A percentile compares a stretch with the other conserved stretches of the same genome.
These are phyloP conservation scores for Leptarthrus brevirostris DNA, from an alignment of 2,888 invertebrate species.

Conservation along the genomic window DNA sequence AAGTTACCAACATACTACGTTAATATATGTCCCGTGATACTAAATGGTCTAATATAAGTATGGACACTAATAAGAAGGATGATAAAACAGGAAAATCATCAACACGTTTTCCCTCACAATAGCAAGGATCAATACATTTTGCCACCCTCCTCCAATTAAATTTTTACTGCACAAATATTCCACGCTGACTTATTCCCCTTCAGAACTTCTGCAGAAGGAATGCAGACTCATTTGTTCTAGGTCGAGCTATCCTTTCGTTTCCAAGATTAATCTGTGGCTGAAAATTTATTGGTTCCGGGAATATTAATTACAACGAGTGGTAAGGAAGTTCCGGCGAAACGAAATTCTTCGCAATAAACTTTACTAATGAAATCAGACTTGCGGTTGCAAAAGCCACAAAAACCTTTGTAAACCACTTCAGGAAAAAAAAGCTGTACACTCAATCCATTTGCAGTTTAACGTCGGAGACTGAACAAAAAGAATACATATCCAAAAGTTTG, in stretches of 20 bases:
- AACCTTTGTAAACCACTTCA: slow-evolving; percentile 15
- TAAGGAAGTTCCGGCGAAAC: slow-evolving; percentile 14
- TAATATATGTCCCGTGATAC: too few species aligned
- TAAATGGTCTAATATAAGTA: too few species aligned
- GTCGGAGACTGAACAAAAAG: slow-evolving; percentile 22
- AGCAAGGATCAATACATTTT: not conserved
- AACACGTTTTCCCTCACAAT: not conserved
- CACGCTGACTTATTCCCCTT: not conserved
- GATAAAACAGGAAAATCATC: too few species aligned
- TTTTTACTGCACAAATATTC: not conserved
- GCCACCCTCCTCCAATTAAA: not conserved
- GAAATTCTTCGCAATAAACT: slow-evolving; percentile 35
- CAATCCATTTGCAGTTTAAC: slow-evolving; percentile 24
- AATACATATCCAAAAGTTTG: not conserved
- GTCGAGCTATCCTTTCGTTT: slow-evolving; percentile 30
- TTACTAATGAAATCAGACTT: slow-evolving; percentile 32
- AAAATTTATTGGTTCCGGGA: slow-evolving; percentile 36
- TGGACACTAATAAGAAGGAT: too few species aligned
- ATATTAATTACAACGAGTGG: slow-evolving; percentile 34
- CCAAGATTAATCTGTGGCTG: slow-evolving; percentile 41
- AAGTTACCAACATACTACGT: too few species aligned
- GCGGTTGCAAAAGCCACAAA: slow-evolving; percentile 10
- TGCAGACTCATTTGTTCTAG: slow-evolving; percentile 42
- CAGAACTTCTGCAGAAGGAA: slow-evolving; percentile 18
- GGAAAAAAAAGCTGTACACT: not conserved